Evolutionary conservation across 92 coral and sea anemone genomes (phyloP), one percentile per base, ranked within the genome.

Genomic region (Zoanthus gigantus): DNA sequence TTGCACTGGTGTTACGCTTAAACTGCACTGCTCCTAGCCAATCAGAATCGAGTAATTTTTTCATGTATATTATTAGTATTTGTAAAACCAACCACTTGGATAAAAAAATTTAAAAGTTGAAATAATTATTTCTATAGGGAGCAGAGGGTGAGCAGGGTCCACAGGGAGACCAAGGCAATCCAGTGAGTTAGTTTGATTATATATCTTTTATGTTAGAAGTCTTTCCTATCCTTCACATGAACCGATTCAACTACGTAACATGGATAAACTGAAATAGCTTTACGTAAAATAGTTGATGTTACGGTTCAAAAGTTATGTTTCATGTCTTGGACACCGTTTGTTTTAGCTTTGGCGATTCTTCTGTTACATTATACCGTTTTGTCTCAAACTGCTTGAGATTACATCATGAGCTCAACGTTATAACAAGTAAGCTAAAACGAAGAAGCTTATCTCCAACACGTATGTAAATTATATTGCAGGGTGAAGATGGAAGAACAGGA

Each of bases 151-250:
- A 69, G 2, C 74, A 9, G 30, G 74, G 74, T 9, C 46, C 74
- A 69, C 44, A 69, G 74, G 74, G 74, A 29, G 45, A 69, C 74
- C 44, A 30, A 69, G 74, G 74, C 16, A 10, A 9, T 28, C 74
- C 30, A 32, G 74, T 69, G 30, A 69, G 44, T 69, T 9, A 69
- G 16, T 69, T 69, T 18, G 6, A 58, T 15, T 58, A 23, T 60
- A 16, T 63, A 17, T 16, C 16, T 4, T 6, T 11, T 17, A 3
- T 61, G 1, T 61, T 7, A 63, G n/a, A 63, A 17, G 9, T 4
- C 9, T 50, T 58, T 58, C n/a, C 14, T 58, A 16, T 58, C 12
- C 23, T 12, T 58, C 14, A 18, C n/a, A 14, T 14, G 66, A 15
- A 14, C n/a, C 6, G 2, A 17, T 50, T 0, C 56, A 11, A 7